Conservation (phyloP, 1,140 invertebrate genomes). For the Meloidogyne floridensis region DNA sequence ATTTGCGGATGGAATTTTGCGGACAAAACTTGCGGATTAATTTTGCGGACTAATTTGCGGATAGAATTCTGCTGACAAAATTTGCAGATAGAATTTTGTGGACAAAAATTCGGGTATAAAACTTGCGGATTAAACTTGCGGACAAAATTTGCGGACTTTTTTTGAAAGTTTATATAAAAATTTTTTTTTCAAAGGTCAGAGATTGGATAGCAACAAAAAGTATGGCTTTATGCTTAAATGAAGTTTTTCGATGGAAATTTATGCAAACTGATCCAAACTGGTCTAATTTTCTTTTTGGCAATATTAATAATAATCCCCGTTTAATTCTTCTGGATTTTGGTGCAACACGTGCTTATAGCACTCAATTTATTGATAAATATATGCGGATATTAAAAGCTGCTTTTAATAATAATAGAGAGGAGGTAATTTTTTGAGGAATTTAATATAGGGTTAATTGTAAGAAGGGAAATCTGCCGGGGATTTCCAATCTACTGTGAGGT, state of each 20-base stretch:
- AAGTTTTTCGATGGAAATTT: conserved; percentile 86
- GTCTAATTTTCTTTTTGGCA: conserved; percentile 91
- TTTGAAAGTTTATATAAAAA: too few relatives aligned
- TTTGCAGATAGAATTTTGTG: too few relatives aligned
- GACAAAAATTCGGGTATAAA: too few relatives aligned
- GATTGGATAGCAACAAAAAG: conserved; percentile 80
- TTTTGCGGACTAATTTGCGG: too few relatives aligned
- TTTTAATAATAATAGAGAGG: conserved; percentile 77
- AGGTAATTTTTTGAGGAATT: conserved; percentile 68
- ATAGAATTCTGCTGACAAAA: too few relatives aligned
- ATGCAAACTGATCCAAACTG: conserved; percentile 95
- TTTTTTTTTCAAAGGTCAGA: conserved; percentile 63
- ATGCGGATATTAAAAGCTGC: conserved; percentile 85
- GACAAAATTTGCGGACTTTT: too few relatives aligned
- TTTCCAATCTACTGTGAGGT: too few relatives aligned
- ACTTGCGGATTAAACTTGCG: too few relatives aligned
- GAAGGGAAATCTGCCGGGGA: too few relatives aligned
- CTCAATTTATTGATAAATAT: conserved; percentile 90
- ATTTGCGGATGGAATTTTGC: too few relatives aligned
- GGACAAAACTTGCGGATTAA: too few relatives aligned
- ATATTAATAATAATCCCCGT: conserved; percentile 47
- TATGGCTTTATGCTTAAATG: conserved; percentile 82
- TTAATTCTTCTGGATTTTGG: conserved; percentile 93
- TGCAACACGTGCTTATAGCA: conserved; percentile 84
- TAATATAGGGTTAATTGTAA: too few relatives aligned